A percentile compares a stretch with the other conserved stretches of the same genome.
Evolutionary conservation across 2,888 invertebrate species (phyloP).

Genomic region (Cactoblastis cactorum): DNA sequence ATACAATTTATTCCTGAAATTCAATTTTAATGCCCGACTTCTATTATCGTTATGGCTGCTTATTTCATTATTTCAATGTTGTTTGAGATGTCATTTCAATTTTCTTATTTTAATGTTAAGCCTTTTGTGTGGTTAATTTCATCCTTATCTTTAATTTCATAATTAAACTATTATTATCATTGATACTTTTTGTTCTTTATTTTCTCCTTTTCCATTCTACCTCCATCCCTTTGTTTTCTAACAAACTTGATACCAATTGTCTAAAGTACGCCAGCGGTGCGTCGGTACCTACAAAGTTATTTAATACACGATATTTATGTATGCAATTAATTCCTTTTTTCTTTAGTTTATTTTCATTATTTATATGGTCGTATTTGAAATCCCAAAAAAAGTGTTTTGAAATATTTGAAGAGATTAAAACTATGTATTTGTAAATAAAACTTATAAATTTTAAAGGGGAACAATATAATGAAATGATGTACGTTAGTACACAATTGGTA

Average conservation of each 20-base stretch:
- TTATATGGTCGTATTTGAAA: constrained; percentile 12
- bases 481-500: constrained; percentile 74
- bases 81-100: constrained; percentile 53
- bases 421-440: constrained; percentile 72
- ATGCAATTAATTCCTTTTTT: constrained; percentile 5
- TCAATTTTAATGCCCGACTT: constrained; percentile 31
- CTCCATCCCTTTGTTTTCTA: constrained; percentile 41
- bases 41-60: constrained; percentile 29
- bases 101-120: constrained; percentile 72
- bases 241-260: constrained; percentile 54
- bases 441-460: constrained; percentile 75
- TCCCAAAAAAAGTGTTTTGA: constrained; percentile 32
- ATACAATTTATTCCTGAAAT: constrained; percentile 32
- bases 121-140: constrained; percentile 77
- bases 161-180: constrained; percentile 78
- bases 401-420: constrained; percentile 55
- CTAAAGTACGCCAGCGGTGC: constrained; percentile 41
- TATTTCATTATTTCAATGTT: constrained; percentile 36
- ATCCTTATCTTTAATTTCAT: constrained; percentile 77
- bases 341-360: constrained; percentile 6
- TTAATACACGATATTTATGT: not conserved
- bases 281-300: constrained; percentile 22
- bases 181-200: constrained; percentile 69
- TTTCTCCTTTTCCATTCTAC: constrained; percentile 54
- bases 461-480: constrained; percentile 75